Conservation (phyloP, 2,113 vertebrate genomes). For the Platycercus adscitus region DNA sequence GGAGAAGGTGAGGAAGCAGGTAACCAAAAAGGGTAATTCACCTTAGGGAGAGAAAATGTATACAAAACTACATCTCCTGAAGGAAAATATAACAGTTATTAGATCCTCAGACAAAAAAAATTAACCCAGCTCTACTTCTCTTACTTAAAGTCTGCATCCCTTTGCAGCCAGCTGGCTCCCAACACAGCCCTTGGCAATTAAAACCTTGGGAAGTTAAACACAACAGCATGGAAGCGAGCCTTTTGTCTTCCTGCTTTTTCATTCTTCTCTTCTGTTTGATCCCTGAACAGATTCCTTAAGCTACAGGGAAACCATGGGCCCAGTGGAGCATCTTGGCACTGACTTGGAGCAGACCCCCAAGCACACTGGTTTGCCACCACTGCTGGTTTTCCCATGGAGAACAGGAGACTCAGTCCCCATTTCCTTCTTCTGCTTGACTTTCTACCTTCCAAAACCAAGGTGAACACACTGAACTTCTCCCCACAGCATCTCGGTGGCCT, state of each 20-base stretch:
- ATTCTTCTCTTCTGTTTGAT: constrained; percentile 11
- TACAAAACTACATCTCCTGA: neutral
- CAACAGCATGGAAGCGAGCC: neutral
- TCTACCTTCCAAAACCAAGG: neutral
- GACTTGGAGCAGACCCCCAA: neutral
- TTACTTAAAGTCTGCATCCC: neutral
- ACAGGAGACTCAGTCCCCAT: neutral
- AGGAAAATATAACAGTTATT: neutral
- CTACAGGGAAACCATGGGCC: neutral
- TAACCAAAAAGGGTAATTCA: neutral
- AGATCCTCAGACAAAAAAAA: neutral
- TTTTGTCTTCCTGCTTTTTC: constrained; percentile 29
- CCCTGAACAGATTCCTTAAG: constrained; percentile 1
- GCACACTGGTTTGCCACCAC: neutral
- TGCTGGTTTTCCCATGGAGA: neutral
- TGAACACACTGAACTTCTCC: neutral
- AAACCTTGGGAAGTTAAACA: constrained; percentile 56
- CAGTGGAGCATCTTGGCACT: neutral
- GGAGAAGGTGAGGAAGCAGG: neutral
- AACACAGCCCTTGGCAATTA: neutral
- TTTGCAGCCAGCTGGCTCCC: constrained; percentile 47
- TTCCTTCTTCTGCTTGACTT: neutral
- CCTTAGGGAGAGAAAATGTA: neutral
- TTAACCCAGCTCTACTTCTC: neutral
- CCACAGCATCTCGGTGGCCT: no score